Conservation (phyloP, 2,888 invertebrate species). For the Archips crataeganus region DNA sequence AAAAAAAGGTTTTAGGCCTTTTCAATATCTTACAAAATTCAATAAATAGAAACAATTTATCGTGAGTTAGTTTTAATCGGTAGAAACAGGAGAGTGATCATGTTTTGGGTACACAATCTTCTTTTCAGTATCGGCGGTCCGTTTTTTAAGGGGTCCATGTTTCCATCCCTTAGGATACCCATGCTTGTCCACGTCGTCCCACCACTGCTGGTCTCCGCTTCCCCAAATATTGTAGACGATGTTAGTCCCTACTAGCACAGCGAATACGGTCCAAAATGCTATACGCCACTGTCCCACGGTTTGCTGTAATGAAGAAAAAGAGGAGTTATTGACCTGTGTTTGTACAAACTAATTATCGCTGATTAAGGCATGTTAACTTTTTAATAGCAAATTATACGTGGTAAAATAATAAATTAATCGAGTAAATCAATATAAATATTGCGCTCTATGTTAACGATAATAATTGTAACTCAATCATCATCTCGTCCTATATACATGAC, state of each 20-base stretch:
- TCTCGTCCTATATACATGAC: no score
- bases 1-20: no score
- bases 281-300: slow-evolving; percentile 89
- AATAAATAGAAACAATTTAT: not conserved
- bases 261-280: slow-evolving; percentile 92
- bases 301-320: slow-evolving; percentile 75
- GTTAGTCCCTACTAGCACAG: slow-evolving; percentile 88
- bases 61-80: slow-evolving; percentile 50
- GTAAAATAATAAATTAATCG: no score
- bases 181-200: slow-evolving; percentile 88
- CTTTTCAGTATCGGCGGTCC: slow-evolving; percentile 59
- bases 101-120: slow-evolving; percentile 74
- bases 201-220: slow-evolving; percentile 91
- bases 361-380: not conserved
- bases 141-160: slow-evolving; percentile 68
- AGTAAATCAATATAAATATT: no score
- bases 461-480: no score
- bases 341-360: not conserved
- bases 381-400: not conserved
- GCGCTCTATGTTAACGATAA: no score
- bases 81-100: slow-evolving; percentile 71
- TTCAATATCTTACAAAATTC: no score
- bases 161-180: slow-evolving; percentile 77
- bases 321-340: not conserved
- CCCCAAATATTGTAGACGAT: slow-evolving; percentile 89